phyloP scores from a whole-genome alignment of 2,113 vertebrate genomes.

The Motacilla tschutschensis region DNA sequence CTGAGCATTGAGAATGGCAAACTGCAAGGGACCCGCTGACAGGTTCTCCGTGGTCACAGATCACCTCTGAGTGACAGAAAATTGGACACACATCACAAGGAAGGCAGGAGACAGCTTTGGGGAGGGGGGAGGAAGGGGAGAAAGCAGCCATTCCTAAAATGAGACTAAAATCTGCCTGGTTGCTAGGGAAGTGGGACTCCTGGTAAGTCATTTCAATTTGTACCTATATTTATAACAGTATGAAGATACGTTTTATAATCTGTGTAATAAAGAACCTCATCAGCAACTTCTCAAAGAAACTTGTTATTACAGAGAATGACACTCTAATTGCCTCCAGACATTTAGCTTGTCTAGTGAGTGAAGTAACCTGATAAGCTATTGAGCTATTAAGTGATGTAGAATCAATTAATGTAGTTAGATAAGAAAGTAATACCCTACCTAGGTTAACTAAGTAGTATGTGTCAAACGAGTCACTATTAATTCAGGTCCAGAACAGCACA shows the following conservation, averaged over 20 bases:
- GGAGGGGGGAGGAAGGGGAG: neutral
- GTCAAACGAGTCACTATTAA: slow-evolving; percentile 62
- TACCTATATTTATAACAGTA: slow-evolving; percentile 61
- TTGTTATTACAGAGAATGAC: slow-evolving; percentile 73
- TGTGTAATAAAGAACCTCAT: slow-evolving; percentile 71
- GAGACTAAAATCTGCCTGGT: slow-evolving; percentile 43
- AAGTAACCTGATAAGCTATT: slow-evolving; percentile 71
- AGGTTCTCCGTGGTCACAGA: neutral
- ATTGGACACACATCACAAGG: slow-evolving; percentile 18
- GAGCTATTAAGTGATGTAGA: slow-evolving; percentile 74
- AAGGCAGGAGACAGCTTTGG: neutral
- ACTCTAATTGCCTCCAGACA: slow-evolving; percentile 72
- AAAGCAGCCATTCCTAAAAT: neutral
- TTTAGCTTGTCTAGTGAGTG: slow-evolving; percentile 67
- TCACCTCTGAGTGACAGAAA: slow-evolving; percentile 47
- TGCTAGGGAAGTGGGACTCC: slow-evolving; percentile 51
- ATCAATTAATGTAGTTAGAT: slow-evolving; percentile 73
- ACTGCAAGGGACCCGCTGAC: neutral
- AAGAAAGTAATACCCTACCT: slow-evolving; percentile 68
- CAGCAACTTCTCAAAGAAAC: slow-evolving; percentile 74
- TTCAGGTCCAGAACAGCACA: neutral
- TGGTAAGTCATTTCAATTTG: slow-evolving; percentile 56
- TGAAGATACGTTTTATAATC: slow-evolving; percentile 64
- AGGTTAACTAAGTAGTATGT: slow-evolving; percentile 63
- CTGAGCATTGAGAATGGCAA: neutral